Percentiles rank a stretch among this genome's conserved stretches.
phyloP scores from a whole-genome alignment of 2,888 invertebrate genomes.

The Mythimna lalbum region DNA sequence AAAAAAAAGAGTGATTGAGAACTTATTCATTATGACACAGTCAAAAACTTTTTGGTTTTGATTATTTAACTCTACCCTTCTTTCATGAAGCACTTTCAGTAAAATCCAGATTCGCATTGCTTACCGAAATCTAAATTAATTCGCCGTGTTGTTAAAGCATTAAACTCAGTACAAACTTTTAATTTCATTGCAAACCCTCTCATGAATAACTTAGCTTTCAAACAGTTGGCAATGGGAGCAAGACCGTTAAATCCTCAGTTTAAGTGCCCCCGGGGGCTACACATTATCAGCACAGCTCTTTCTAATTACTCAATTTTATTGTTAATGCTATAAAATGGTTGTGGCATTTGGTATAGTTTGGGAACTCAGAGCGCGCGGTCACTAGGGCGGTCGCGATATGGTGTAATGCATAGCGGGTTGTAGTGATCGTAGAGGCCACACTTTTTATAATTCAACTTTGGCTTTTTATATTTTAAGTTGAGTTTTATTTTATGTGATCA shows the following conservation, averaged over 20 bases:
- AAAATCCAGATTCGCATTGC: slow-evolving; percentile 3
- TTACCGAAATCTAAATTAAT: slow-evolving; percentile 43
- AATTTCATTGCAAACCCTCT: slow-evolving; percentile 42
- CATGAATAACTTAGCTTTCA: slow-evolving; percentile 48
- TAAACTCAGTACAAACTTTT: slow-evolving; percentile 36
- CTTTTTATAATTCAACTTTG: too few relatives aligned
- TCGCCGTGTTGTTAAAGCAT: slow-evolving; percentile 32
- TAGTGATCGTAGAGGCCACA: too few relatives aligned
- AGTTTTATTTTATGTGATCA: too few relatives aligned
- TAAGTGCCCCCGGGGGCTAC: slow-evolving; percentile 11
- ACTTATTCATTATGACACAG: too few relatives aligned
- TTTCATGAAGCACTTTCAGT: neutral
- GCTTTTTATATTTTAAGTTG: too few relatives aligned
- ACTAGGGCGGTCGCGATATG: neutral
- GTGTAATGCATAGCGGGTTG: neutral
- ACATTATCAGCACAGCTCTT: slow-evolving; percentile 39
- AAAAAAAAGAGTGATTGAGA: too few relatives aligned
- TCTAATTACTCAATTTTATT: slow-evolving; percentile 62
- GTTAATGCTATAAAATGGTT: slow-evolving; percentile 52
- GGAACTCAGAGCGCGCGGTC: neutral
- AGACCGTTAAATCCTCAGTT: slow-evolving; percentile 34
- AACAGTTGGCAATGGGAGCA: slow-evolving; percentile 24
- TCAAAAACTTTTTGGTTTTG: neutral
- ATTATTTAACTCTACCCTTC: neutral
- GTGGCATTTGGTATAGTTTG: slow-evolving; percentile 21